Conservation (phyloP, 1,140 invertebrate species). For the Drosophila murphyi region DNA sequence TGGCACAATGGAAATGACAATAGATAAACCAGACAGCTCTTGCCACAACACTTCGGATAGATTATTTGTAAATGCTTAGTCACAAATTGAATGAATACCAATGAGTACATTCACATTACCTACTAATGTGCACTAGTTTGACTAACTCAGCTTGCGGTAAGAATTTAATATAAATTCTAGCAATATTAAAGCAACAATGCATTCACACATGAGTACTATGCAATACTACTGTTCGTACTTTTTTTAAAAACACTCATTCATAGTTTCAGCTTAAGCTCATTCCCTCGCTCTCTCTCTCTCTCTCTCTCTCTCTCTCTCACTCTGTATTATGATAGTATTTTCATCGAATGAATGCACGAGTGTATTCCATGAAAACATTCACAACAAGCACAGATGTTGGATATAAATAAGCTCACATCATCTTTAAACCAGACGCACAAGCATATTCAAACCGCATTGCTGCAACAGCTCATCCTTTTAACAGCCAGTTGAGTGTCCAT, state of each 20-base stretch:
- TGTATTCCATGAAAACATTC: background rate
- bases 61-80: background rate
- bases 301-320: too few relatives aligned
- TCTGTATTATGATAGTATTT: background rate
- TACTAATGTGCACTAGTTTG: background rate
- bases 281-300: background rate
- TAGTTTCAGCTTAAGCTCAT: background rate
- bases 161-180: background rate
- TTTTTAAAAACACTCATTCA: background rate
- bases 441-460: slow-evolving; percentile 13
- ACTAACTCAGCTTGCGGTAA: background rate
- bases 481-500: slow-evolving; percentile 27
- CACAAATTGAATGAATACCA: background rate
- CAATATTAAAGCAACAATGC: background rate
- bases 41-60: background rate
- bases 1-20: background rate
- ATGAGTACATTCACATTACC: background rate
- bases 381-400: background rate
- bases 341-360: background rate
- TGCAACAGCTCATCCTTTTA: slow-evolving; percentile 37
- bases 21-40: background rate
- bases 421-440: slow-evolving; percentile 14
- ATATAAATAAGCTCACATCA: slow-evolving; percentile 6
- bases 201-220: slow-evolving; percentile 19
- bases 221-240: background rate